Base-by-base conservation (phyloP, 2,113 vertebrate genomes). In the Hyperopisus bebe region DNA sequence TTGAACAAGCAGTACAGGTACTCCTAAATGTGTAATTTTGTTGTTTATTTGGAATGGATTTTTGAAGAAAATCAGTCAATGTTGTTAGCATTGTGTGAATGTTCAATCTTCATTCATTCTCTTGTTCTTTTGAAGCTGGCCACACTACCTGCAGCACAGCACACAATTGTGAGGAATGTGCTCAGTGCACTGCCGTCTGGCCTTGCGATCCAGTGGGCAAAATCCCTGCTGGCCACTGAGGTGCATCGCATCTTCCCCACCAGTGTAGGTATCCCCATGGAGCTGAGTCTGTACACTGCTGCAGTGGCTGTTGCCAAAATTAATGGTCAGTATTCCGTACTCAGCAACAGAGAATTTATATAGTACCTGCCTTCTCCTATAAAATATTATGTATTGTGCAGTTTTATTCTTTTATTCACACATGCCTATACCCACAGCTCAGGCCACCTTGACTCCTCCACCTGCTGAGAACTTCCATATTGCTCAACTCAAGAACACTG, bases 181-280 rank as follows among this genome's bases (percentile, higher is more conserved):
- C 0, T 93, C 0, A 92, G 82, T 3, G 84, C 92, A 24, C 70
- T 97, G 90, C 92, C 93, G 74, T 89, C 62, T 1, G 96, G 96
- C 51, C 0, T 90, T 3, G 74, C 90, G 17, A 90, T 92, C 0
- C 93, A 94, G 0, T 92, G 94, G 89, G 90, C 92, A 0, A 96
- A 96, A 90, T 94, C 96, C 0, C 0, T 96, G 85, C 90, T 97
- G 92, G 88, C 91, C 90, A 91, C 93, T 74, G 96, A 97, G 92
- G 42, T 96, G 50, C 94, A 94, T 0, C 94, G 93, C 44, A 92
- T 97, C 47, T 0, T 97, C 0, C 96, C 97, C 3, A 97, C 95
- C 47, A 92, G 90, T 90, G 89, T 95, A 0, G 97, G 97, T 11
- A 44, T 97, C 48, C 97, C 97, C 0, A 92, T 97, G 93, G 97